Conservation (phyloP, 2,797 vertebrate species). For the Takifugu rubripes region DNA sequence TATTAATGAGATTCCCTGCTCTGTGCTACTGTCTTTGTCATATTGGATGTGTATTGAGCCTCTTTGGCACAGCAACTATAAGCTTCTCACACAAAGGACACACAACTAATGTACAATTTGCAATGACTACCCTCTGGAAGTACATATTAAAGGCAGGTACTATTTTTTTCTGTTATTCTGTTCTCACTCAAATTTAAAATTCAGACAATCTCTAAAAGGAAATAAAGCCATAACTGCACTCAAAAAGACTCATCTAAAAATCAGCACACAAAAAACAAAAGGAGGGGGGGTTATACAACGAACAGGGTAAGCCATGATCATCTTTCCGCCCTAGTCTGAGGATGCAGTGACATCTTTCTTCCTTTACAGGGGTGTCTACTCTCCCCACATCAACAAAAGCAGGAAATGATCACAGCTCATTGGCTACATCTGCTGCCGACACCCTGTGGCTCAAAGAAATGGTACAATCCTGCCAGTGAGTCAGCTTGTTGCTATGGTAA, state of each 20-base stretch:
- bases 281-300: too few relatives aligned
- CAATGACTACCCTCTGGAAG: too few relatives aligned
- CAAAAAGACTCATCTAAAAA: too few relatives aligned
- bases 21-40: constrained; percentile 33
- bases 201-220: too few relatives aligned
- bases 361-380: constrained; percentile 53
- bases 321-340: constrained; percentile 35
- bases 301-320: constrained; percentile 14
- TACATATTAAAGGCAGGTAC: too few relatives aligned
- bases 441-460: constrained; percentile 65
- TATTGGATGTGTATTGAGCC: constrained; percentile 28
- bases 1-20: constrained; percentile 55
- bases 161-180: too few relatives aligned
- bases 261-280: too few relatives aligned
- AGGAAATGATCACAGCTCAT: constrained; percentile 15
- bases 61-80: constrained; percentile 19
- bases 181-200: too few relatives aligned
- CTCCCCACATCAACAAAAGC: constrained; percentile 18
- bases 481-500: constrained; percentile 82
- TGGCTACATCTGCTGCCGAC: constrained; percentile 50
- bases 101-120: too few relatives aligned
- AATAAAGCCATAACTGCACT: too few relatives aligned
- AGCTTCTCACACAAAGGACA: constrained; percentile 33
- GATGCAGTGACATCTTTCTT: constrained; percentile 22
- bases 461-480: constrained; percentile 74